A percentile compares a stretch with the other conserved stretches of the same genome.
Evolutionary conservation across 1,140 invertebrate species (phyloP).

Genomic region (Heliconius hermathena): DNA sequence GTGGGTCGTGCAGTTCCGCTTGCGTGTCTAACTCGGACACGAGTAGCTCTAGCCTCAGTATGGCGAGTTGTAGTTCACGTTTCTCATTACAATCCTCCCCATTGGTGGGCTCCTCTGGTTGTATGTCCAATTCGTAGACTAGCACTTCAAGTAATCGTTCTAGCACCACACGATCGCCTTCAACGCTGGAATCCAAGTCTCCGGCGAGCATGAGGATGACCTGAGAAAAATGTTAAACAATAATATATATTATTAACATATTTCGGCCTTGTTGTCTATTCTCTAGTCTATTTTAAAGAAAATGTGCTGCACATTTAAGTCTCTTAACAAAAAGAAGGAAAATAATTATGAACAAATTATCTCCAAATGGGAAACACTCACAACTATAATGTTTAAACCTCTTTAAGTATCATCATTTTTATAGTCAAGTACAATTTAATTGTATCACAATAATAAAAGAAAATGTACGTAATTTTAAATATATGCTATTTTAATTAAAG

Average conservation of each 20-base stretch:
- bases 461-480: no score
- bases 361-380: no score
- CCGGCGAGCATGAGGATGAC: slow-evolving; percentile 94
- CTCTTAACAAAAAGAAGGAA: no score
- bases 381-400: no score
- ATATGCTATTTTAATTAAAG: no score
- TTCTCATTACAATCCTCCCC: slow-evolving; percentile 54
- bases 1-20: slow-evolving; percentile 53
- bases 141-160: slow-evolving; percentile 89
- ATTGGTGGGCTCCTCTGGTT: slow-evolving; percentile 57
- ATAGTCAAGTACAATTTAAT: no score
- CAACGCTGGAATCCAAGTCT: slow-evolving; percentile 92
- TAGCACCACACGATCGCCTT: slow-evolving; percentile 89
- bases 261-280: no score
- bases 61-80: slow-evolving; percentile 87
- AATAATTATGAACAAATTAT: no score
- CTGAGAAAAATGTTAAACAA: slow-evolving; percentile 64
- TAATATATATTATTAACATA: background rate
- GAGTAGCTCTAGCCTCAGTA: slow-evolving; percentile 90
- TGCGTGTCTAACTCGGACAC: slow-evolving; percentile 89
- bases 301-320: no score
- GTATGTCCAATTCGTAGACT: slow-evolving; percentile 90
- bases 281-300: no score
- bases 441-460: no score
- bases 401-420: no score